Evolutionary conservation across 2,113 vertebrate genomes (phyloP).

Genomic region (Glaucidium brasilianum): DNA sequence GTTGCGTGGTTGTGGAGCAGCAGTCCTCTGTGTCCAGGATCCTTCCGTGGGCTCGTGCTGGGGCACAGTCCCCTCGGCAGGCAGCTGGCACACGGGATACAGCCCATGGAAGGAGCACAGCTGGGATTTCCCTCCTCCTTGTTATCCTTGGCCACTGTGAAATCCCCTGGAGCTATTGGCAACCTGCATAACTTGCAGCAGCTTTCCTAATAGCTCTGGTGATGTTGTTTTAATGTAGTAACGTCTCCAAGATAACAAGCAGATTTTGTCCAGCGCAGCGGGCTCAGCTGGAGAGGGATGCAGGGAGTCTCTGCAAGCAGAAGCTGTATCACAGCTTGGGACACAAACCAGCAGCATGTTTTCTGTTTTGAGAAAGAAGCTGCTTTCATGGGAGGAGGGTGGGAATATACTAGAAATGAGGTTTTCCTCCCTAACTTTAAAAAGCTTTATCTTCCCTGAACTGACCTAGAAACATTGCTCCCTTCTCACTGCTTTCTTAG

Average conservation of each 20-base stretch:
- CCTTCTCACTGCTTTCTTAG: neutral
- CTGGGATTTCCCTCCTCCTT: conserved; percentile 15
- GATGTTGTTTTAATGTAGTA: neutral
- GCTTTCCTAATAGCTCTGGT: neutral
- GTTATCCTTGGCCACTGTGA: neutral
- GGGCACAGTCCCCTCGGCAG: neutral
- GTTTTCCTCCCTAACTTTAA: neutral
- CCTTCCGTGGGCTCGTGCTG: neutral
- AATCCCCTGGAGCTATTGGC: conserved; percentile 16
- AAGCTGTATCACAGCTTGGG: neutral
- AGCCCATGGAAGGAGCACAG: neutral
- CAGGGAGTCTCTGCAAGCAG: neutral
- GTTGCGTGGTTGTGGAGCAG: neutral
- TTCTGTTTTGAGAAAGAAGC: neutral
- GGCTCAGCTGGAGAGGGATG: neutral
- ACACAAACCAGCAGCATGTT: neutral
- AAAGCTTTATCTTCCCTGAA: neutral
- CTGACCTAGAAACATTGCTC: neutral
- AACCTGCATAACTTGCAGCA: neutral
- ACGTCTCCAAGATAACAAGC: neutral
- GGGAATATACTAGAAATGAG: neutral
- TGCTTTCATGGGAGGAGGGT: neutral
- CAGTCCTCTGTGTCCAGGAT: neutral
- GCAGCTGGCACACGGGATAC: neutral
- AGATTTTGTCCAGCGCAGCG: neutral